A percentile compares a stretch with the other conserved stretches of the same genome.
These are phyloP conservation scores for Zelostemma sp. DNA, from an alignment of 1,140 invertebrate genomes.

Conservation along the genomic window DNA sequence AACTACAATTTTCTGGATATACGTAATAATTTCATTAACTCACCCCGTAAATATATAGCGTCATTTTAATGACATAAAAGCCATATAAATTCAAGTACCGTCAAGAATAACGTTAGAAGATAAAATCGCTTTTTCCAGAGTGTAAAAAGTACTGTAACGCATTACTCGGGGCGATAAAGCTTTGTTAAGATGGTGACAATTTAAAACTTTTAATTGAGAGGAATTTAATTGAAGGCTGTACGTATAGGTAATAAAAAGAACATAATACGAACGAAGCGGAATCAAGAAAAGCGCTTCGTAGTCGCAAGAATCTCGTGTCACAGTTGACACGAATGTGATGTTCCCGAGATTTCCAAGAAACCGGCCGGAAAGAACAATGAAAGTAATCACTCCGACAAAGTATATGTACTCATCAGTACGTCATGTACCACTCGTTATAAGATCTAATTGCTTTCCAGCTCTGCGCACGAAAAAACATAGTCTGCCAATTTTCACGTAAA, in stretches of 20 bases:
- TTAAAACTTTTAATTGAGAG: constrained; percentile 34
- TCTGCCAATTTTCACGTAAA: constrained; percentile 20
- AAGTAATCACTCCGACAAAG: constrained; percentile 68
- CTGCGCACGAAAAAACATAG: constrained; percentile 58
- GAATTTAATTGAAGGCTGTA: constrained; percentile 17
- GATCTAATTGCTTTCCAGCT: constrained; percentile 68
- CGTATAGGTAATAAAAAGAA: constrained; percentile 1
- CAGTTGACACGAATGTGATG: constrained; percentile 49
- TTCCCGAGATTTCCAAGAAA: constrained; percentile 68
- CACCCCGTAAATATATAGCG: no score
- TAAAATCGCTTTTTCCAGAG: no score
- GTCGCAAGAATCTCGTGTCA: constrained; percentile 58
- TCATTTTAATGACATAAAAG: no score
- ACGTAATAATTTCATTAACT: no score
- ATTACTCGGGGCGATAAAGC: constrained; percentile 25
- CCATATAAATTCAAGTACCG: no score
- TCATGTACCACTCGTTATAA: constrained; percentile 59
- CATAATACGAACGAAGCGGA: constrained; percentile 2
- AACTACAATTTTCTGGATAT: no score
- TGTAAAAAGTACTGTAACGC: constrained; percentile 30
- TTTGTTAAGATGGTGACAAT: constrained; percentile 31
- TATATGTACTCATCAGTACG: constrained; percentile 57
- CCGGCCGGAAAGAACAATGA: constrained; percentile 70
- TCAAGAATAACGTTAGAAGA: no score
- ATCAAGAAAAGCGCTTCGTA: constrained; percentile 30